Evolutionary conservation across 2,888 invertebrate species (phyloP), one percentile per base, ranked within the genome.

Genomic region (Saturnia japonica): DNA sequence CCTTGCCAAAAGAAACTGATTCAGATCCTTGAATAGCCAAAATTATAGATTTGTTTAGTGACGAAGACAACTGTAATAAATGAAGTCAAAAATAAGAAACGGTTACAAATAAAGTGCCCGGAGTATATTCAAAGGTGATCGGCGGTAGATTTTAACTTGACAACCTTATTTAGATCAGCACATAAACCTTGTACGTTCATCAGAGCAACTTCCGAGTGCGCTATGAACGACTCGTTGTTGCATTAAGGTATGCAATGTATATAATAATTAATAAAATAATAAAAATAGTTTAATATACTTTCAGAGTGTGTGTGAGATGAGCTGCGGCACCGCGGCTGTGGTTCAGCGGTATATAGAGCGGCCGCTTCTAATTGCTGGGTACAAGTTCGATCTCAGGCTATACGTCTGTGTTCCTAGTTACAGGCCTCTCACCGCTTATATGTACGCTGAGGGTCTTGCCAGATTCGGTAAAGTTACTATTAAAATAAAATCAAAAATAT

Each of bases 341-440:
- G 97, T 97, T 9, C 97, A 97, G 87, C 94, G 96, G 74, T 97
- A 97, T 88, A 96, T 97, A 25, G 96, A 96, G 82, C 95, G 96
- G 77, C 97, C 97, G 0, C 91, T 97, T 70, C 93, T 97, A 19
- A 96, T 98, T 76, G 98, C 97, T 1, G 98, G 97, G 1, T 97
- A 98, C 92, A 99, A 99, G 91, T 99, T 98, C 91, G 99, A 99
- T 91, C 94, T 99, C 54, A 95, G 99, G 43, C 91, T 99, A 34
- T 99, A 99, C 90, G 98, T 98, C 14, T 97, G 97, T 83, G 96
- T 99, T 69, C 97, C 98, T 0, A 97, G 97, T 0, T 97, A 97
- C 84, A 96, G 97, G 75, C 99, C 98, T 0, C 94, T 98, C 8
- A 96, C 97, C 0, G 96, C 98, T 62, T 99, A 99, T 85, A 94